These are phyloP conservation scores for Rhinolophus sinicus DNA, from an alignment of 2,113 vertebrate species.

Conservation along the genomic window DNA sequence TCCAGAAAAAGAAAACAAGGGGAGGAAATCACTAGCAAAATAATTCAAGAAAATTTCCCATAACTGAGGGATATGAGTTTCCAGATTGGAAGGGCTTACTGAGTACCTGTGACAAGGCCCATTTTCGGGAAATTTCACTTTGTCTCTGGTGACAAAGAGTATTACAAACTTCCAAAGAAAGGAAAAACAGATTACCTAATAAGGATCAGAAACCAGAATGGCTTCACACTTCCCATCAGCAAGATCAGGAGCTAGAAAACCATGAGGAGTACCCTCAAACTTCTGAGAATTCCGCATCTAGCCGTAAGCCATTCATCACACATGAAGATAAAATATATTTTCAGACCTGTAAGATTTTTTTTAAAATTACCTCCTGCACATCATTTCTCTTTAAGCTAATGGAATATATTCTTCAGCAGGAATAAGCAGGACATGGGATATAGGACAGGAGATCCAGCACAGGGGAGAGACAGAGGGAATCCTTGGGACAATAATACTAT, in stretches of 20 bases:
- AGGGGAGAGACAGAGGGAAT: background rate
- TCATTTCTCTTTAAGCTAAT: background rate
- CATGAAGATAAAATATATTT: background rate
- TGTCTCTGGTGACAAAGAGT: background rate
- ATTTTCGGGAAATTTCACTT: background rate
- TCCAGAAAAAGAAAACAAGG: background rate
- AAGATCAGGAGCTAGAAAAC: background rate
- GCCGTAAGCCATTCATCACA: background rate
- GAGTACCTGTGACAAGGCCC: background rate
- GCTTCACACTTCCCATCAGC: background rate
- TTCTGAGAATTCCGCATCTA: background rate
- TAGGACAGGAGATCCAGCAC: background rate
- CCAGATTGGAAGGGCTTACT: background rate
- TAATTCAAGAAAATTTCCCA: constrained; percentile 13
- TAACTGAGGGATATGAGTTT: background rate
- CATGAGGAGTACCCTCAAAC: background rate
- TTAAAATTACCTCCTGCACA: background rate
- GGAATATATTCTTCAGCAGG: background rate
- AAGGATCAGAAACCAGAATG: background rate
- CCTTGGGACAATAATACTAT: background rate
- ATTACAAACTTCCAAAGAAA: background rate
- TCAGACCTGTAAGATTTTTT: background rate
- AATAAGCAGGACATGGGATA: background rate
- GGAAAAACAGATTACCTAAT: background rate
- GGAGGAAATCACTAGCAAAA: constrained; percentile 14